Base-by-base conservation (phyloP, 2,113 vertebrate species). In the Azemiops feae region DNA sequence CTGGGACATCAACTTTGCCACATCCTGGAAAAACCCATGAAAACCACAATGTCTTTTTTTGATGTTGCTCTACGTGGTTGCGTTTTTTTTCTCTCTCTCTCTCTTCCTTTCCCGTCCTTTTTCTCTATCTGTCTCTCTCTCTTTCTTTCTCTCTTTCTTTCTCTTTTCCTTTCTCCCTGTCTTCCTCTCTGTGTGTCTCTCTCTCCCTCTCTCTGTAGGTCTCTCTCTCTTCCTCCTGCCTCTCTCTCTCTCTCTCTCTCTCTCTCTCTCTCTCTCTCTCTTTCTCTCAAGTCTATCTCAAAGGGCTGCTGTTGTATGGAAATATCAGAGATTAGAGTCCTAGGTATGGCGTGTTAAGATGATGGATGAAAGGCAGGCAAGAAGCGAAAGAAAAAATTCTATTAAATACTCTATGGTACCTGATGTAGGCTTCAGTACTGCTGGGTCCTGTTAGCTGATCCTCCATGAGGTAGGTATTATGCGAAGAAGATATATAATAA, bases 351-450 rank as follows among this genome's bases (percentile, higher is more conserved):
- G 2, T 81, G 69, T 81, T 39, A 81, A 39, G 18, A 20, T 81
- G 34, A 18, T 34, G n/a, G n/a, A 34, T 34, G 69, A 34, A 34
- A 74, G 69, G n/a, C n/a, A 39, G 6, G n/a, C 69, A 81, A 81
- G 14, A 81, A 81, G 22, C 1, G n/a, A 34, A 81, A 81, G 69
- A 18, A 81, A 81, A 3, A 39, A 39, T 8, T 81, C n/a, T 20
- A 20, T 39, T 39, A 39, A 81, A 39, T 39, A 20, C 5, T 5
- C 14, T 81, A 39, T 20, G 1, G 10, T 98, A 99, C 99, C 98
- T 98, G 95, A 99, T 99, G 92, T 99, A 99, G 96, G 99, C 99
- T 94, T 99, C 99, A 0, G 98, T 99, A 97, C 99, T 99, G 98
- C 99, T 99, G 50, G 99, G 98, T 4, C 99, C 99, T 47, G 97